Conservation (phyloP, 1,140 invertebrate species). For the Chironomus tepperi region DNA sequence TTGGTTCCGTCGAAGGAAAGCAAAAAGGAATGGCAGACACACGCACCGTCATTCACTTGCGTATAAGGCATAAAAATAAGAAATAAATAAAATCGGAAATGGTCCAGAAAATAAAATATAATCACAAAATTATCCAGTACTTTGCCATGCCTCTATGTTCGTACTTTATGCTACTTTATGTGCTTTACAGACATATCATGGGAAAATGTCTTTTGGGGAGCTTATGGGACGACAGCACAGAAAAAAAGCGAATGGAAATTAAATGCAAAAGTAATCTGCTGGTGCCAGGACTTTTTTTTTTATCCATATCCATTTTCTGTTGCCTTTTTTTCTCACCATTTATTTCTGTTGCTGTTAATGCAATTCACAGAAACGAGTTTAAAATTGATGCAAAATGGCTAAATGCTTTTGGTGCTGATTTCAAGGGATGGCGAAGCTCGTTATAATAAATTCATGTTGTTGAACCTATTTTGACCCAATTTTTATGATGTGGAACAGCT, state of each 20-base stretch:
- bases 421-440: no score
- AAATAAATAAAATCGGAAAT: slow-evolving; percentile 7
- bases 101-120: slow-evolving; percentile 7
- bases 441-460: no score
- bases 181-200: neutral
- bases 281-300: neutral
- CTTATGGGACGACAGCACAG: neutral
- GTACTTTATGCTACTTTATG: neutral
- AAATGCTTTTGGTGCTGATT: no score
- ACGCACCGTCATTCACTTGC: neutral
- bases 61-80: neutral
- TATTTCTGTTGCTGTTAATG: neutral
- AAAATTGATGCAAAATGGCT: no score
- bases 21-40: neutral
- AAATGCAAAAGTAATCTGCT: neutral
- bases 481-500: no score
- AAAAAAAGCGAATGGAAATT: neutral
- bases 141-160: neutral
- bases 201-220: neutral
- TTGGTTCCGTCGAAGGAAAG: neutral
- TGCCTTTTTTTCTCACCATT: neutral
- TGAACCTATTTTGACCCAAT: no score
- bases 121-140: slow-evolving; percentile 16
- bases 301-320: neutral
- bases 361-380: no score